Evolutionary conservation across 2,888 invertebrate genomes (phyloP).

Genomic region (Ennomos fuscantarius): DNA sequence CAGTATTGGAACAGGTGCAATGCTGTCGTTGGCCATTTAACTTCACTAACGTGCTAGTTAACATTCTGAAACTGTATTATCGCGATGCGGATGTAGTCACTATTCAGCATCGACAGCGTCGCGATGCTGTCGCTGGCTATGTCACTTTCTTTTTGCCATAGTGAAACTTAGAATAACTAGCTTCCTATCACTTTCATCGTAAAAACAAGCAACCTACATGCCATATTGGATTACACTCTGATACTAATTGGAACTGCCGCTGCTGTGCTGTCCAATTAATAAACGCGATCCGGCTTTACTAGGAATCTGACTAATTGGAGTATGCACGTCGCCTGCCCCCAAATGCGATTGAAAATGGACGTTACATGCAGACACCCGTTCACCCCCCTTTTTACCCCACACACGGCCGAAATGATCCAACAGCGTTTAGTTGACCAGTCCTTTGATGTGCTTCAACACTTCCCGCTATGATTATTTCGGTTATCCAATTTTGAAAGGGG

Average conservation of each 20-base stretch:
- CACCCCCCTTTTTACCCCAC: not conserved
- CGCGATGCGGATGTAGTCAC: too few relatives aligned
- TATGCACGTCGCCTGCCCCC: not conserved
- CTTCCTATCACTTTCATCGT: not conserved
- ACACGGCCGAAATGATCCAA: not conserved
- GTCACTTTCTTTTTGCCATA: too few relatives aligned
- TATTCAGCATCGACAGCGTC: too few relatives aligned
- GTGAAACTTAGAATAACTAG: too few relatives aligned
- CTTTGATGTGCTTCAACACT: conserved; percentile 2
- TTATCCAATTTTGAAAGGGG: not conserved
- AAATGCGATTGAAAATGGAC: not conserved
- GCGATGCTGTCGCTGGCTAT: too few relatives aligned
- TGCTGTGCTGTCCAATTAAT: conserved; percentile 4
- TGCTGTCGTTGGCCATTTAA: too few relatives aligned
- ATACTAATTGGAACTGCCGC: conserved; percentile 2
- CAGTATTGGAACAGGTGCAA: too few relatives aligned
- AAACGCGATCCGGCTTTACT: not conserved
- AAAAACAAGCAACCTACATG: not conserved
- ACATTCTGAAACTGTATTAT: too few relatives aligned
- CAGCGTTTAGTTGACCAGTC: conserved; percentile 1
- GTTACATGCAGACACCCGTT: not conserved
- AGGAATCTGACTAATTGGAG: conserved; percentile 9
- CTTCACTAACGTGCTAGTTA: too few relatives aligned
- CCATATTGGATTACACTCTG: not conserved
- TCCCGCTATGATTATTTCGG: not conserved